Conservation (phyloP, 2,113 vertebrate species). For the Macquaria ambigua region DNA sequence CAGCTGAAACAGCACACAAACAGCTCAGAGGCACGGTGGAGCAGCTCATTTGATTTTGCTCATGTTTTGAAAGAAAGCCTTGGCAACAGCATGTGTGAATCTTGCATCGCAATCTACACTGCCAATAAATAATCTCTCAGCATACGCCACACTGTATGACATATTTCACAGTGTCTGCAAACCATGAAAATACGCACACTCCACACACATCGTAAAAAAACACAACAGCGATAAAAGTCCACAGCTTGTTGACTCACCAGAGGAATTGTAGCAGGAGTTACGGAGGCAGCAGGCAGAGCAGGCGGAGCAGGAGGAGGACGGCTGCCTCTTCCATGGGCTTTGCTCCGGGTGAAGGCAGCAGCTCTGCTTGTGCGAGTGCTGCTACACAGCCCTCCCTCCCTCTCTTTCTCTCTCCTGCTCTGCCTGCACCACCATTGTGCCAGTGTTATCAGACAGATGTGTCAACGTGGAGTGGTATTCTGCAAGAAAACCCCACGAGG, state of each 20-base stretch:
- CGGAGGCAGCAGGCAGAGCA: slow-evolving; percentile 20
- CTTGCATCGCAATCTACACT: slow-evolving; percentile 29
- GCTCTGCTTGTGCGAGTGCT: slow-evolving; percentile 23
- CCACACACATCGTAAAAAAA: slow-evolving; percentile 1
- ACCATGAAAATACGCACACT: slow-evolving; percentile 6
- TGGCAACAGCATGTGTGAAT: slow-evolving; percentile 56
- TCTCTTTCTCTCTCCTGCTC: slow-evolving; percentile 48
- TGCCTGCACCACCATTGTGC: slow-evolving; percentile 41
- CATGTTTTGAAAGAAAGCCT: slow-evolving; percentile 43
- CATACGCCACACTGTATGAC: slow-evolving; percentile 39
- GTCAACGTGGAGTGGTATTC: slow-evolving; percentile 19
- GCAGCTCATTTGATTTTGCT: slow-evolving; percentile 6
- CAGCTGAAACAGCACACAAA: slow-evolving; percentile 36
- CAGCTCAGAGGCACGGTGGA: slow-evolving; percentile 24
- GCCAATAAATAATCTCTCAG: slow-evolving; percentile 47
- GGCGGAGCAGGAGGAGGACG: slow-evolving; percentile 30
- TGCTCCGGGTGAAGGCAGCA: slow-evolving; percentile 52
- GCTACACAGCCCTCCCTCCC: slow-evolving; percentile 48
- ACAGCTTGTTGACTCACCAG: slow-evolving; percentile 60
- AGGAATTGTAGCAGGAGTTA: slow-evolving; percentile 33
- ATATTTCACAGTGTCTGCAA: slow-evolving; percentile 23
- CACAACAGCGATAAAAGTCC: neutral
- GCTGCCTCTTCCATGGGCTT: slow-evolving; percentile 51
- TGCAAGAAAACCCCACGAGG: neutral
- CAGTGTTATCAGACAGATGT: slow-evolving; percentile 35